phyloP scores from a whole-genome alignment of 2,888 invertebrate species.

The Gandaritis pyraliata region DNA sequence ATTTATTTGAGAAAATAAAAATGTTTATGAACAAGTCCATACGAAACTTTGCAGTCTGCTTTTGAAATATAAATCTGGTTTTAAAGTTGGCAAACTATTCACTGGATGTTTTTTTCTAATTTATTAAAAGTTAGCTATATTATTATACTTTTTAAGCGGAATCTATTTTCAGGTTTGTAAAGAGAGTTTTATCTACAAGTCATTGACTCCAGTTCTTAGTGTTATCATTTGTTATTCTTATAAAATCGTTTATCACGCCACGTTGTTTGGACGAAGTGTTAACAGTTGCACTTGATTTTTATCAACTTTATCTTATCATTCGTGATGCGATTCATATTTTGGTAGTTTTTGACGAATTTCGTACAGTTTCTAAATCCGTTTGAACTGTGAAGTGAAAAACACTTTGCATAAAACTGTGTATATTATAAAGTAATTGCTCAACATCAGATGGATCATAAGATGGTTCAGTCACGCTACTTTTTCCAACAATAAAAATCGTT shows the following conservation, averaged over 20 bases:
- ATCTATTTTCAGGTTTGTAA: constrained; percentile 15
- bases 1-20: constrained; percentile 18
- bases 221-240: constrained; percentile 29
- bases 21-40: constrained; percentile 19
- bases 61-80: constrained; percentile 14
- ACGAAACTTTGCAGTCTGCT: constrained; percentile 13
- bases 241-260: constrained; percentile 31
- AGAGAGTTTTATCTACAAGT: constrained; percentile 34
- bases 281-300: constrained; percentile 24
- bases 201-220: constrained; percentile 37
- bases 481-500: too few species aligned
- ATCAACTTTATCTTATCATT: constrained; percentile 31
- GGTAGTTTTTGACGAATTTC: constrained; percentile 14
- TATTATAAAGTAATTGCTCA: too few species aligned
- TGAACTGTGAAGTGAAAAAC: too few species aligned
- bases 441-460: too few species aligned
- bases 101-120: background rate
- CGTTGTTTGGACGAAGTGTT: constrained; percentile 18
- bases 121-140: too few species aligned
- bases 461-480: too few species aligned
- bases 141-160: constrained; percentile 2
- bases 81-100: constrained; percentile 4
- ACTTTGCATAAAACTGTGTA: background rate
- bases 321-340: constrained; percentile 31
- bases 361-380: background rate